Conservation (phyloP, 2,113 vertebrate species). For the Zootoca vivipara region DNA sequence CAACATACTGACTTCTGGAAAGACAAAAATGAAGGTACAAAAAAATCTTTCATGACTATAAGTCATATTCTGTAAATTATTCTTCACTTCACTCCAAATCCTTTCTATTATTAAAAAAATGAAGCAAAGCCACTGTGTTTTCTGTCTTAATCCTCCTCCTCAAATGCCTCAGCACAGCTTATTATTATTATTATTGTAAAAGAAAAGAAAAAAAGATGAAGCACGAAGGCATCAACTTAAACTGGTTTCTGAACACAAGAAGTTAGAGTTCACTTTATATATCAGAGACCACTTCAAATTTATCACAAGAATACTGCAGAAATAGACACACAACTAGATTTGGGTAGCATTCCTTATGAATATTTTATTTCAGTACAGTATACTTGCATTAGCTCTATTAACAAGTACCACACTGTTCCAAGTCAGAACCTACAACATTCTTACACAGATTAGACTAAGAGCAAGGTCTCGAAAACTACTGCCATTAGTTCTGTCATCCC, state of each 20-base stretch:
- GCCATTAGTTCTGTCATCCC: conserved; percentile 69
- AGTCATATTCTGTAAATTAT: conserved; percentile 37
- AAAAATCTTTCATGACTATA: conserved; percentile 45
- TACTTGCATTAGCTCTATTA: conserved; percentile 70
- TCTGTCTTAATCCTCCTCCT: conserved; percentile 57
- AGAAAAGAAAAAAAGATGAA: neutral
- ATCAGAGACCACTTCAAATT: conserved; percentile 54
- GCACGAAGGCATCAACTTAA: conserved; percentile 12
- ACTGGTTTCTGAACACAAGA: conserved; percentile 58
- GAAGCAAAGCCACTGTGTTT: conserved; percentile 60
- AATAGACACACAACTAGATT: conserved; percentile 53
- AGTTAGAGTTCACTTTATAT: conserved; percentile 63
- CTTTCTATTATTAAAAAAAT: conserved; percentile 55
- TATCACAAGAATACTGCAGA: conserved; percentile 60
- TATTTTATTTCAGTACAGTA: conserved; percentile 73
- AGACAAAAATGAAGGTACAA: conserved; percentile 44
- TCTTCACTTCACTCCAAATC: conserved; percentile 42
- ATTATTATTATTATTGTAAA: conserved; percentile 16
- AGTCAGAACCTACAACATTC: conserved; percentile 58
- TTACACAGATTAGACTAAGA: conserved; percentile 70
- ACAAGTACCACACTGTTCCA: conserved; percentile 70
- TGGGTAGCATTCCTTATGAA: conserved; percentile 59
- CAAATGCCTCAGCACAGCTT: conserved; percentile 50
- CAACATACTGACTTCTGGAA: conserved; percentile 33
- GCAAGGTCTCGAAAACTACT: conserved; percentile 65